Percentiles rank a stretch among this genome's conserved stretches.
These are phyloP conservation scores for Percopsis omiscomaycus DNA, from an alignment of 2,797 vertebrate species.

Conservation along the genomic window DNA sequence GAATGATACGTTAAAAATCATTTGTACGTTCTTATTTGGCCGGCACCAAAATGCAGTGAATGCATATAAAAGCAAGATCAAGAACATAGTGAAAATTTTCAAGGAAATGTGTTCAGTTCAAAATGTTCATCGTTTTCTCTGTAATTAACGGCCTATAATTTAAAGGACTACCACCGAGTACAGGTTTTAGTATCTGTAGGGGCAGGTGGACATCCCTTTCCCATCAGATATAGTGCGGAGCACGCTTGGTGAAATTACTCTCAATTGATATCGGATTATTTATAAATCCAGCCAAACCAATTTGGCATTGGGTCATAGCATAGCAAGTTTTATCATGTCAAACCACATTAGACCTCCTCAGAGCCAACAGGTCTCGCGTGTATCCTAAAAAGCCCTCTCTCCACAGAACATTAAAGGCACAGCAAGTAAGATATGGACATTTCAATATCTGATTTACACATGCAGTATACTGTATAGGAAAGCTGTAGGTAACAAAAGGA, in stretches of 20 bases:
- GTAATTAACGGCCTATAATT: too few relatives aligned
- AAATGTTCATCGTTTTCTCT: too few relatives aligned
- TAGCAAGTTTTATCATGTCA: constrained; percentile 41
- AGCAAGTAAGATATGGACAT: constrained; percentile 27
- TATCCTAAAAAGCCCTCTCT: constrained; percentile 17
- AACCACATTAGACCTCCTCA: constrained; percentile 39
- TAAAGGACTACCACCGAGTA: too few relatives aligned
- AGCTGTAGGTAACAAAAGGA: not conserved
- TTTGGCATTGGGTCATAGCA: constrained; percentile 50
- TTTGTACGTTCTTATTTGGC: too few relatives aligned
- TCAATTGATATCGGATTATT: constrained; percentile 51
- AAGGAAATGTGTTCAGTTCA: too few relatives aligned
- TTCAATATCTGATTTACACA: not conserved
- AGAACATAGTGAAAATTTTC: too few relatives aligned
- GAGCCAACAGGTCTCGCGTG: constrained; percentile 26
- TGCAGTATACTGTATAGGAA: constrained; percentile 30
- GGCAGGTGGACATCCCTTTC: constrained; percentile 30
- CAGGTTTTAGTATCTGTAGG: not conserved
- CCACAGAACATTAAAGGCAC: constrained; percentile 34
- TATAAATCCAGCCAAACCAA: constrained; percentile 29
- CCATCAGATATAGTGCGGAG: constrained; percentile 34
- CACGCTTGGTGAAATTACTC: constrained; percentile 9
- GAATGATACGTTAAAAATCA: too few relatives aligned
- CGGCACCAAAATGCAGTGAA: too few relatives aligned
- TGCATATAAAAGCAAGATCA: too few relatives aligned